Conservation (phyloP, 2,113 vertebrate species). For the Perognathus longimembris region DNA sequence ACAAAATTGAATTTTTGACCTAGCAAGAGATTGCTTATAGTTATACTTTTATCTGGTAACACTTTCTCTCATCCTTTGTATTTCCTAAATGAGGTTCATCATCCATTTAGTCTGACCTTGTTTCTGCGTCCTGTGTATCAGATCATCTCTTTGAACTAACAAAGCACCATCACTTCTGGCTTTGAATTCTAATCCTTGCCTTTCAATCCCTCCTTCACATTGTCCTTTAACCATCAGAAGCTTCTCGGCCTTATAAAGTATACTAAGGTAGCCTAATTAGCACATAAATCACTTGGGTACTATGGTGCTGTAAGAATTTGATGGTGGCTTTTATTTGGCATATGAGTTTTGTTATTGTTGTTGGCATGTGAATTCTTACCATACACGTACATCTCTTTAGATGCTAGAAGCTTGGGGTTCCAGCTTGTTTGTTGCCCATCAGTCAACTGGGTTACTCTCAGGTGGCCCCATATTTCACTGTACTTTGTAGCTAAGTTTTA, state of each 20-base stretch:
- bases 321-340: neutral
- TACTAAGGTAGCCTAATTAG: slow-evolving; percentile 21
- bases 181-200: slow-evolving; percentile 57
- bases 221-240: neutral
- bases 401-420: neutral
- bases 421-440: neutral
- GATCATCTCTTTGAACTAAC: slow-evolving; percentile 30
- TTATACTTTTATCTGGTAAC: neutral
- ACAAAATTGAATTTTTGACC: slow-evolving; percentile 19
- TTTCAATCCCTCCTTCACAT: neutral
- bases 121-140: slow-evolving; percentile 36
- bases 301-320: neutral
- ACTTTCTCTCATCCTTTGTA: neutral
- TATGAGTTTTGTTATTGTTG: too few relatives aligned
- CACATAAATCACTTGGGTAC: neutral
- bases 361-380: neutral
- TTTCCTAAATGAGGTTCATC: neutral
- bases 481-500: neutral
- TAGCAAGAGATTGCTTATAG: neutral
- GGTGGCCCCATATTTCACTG: neutral
- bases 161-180: neutral
- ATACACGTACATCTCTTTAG: neutral
- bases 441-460: neutral
- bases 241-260: neutral
- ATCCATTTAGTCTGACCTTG: neutral